A percentile compares a stretch with the other conserved stretches of the same genome.
Evolutionary conservation across 2,888 invertebrate species (phyloP).

Genomic region (Cerastis rubricosa): DNA sequence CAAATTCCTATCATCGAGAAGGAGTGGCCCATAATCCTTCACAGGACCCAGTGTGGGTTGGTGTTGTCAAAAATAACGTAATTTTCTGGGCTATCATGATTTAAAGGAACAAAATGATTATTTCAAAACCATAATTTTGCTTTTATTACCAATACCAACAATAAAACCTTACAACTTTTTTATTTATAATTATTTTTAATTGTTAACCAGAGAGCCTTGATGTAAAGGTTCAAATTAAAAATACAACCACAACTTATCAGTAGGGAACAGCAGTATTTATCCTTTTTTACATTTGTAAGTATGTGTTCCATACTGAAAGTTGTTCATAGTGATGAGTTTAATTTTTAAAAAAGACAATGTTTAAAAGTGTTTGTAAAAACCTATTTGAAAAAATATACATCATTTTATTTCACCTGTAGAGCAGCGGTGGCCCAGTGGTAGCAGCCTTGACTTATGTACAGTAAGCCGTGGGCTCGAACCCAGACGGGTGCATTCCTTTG

Average conservation of each 20-base stretch:
- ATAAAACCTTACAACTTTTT: background rate
- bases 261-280: background rate
- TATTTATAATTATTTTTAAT: background rate
- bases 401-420: no score
- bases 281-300: background rate
- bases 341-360: no score
- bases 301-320: background rate
- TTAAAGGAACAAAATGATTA: background rate
- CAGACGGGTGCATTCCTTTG: no score
- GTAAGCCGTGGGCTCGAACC: no score
- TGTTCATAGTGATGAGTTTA: background rate
- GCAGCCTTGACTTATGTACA: no score
- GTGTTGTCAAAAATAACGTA: background rate
- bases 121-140: background rate
- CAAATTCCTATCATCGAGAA: background rate
- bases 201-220: background rate
- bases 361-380: no score
- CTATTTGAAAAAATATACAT: no score
- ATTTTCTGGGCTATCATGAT: background rate
- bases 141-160: background rate
- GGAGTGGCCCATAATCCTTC: background rate
- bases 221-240: background rate
- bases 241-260: background rate
- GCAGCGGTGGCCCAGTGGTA: no score
- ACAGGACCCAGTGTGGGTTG: background rate